Conservation (phyloP, 2,888 invertebrate genomes). For the Tinea trinotella region DNA sequence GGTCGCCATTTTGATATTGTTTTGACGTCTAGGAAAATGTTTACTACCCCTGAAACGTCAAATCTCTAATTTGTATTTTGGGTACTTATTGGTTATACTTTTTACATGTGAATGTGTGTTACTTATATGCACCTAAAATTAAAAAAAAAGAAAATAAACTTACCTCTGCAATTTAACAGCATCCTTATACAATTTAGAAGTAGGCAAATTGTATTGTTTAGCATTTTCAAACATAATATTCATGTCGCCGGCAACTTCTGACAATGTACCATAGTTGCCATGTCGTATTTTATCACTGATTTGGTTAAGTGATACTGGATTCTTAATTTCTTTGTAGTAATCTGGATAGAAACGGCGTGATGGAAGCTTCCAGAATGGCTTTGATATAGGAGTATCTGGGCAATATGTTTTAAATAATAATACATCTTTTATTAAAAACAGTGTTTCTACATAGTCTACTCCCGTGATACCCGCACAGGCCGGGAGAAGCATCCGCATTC, state of each 20-base stretch:
- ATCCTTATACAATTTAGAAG: slow-evolving; percentile 85
- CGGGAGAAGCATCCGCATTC: too few relatives aligned
- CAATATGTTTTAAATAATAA: slow-evolving; percentile 21
- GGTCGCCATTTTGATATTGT: too few relatives aligned
- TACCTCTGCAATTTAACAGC: slow-evolving; percentile 86
- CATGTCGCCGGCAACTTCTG: slow-evolving; percentile 93
- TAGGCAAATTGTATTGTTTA: slow-evolving; percentile 85
- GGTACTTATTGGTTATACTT: too few relatives aligned
- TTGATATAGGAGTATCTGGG: slow-evolving; percentile 85
- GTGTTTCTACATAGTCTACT: too few relatives aligned
- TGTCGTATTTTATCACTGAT: slow-evolving; percentile 88
- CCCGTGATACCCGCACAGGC: too few relatives aligned
- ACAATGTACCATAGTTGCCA: slow-evolving; percentile 86
- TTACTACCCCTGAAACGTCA: too few relatives aligned
- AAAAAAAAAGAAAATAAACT: too few relatives aligned
- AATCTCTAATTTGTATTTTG: too few relatives aligned
- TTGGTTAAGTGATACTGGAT: slow-evolving; percentile 94
- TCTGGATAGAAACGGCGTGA: slow-evolving; percentile 94
- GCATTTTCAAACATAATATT: slow-evolving; percentile 98
- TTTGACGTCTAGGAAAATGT: too few relatives aligned
- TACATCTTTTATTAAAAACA: too few relatives aligned
- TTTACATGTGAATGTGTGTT: too few relatives aligned
- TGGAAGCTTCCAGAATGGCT: slow-evolving; percentile 95
- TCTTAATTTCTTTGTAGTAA: slow-evolving; percentile 97
- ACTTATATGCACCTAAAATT: too few relatives aligned